Percentiles rank a stretch among this genome's conserved stretches.
These are phyloP conservation scores for Bacillus rossius DNA, from an alignment of 1,140 invertebrate species.

Conservation along the genomic window DNA sequence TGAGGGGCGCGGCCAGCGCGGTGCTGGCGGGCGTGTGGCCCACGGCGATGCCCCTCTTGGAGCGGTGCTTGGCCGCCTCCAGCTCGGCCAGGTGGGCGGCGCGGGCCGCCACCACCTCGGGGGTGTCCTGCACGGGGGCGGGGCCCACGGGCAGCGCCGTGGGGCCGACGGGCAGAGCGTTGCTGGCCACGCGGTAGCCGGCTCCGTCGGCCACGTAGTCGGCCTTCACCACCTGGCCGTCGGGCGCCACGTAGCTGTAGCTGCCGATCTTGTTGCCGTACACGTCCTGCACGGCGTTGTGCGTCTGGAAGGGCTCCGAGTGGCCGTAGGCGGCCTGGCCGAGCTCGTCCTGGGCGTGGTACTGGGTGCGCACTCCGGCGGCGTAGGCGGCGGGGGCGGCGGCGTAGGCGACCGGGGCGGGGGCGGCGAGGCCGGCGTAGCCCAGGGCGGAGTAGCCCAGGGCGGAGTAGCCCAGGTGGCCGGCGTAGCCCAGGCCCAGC, in stretches of 20 bases:
- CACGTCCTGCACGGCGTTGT: constrained; percentile 47
- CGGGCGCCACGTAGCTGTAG: constrained; percentile 50
- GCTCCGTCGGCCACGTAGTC: constrained; percentile 44
- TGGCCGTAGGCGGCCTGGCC: constrained; percentile 51
- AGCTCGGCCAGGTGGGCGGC: constrained; percentile 26
- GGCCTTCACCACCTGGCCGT: constrained; percentile 46
- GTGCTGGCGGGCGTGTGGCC: constrained; percentile 7
- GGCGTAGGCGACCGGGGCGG: background rate
- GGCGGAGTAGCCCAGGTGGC: background rate
- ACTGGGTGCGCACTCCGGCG: constrained; percentile 21
- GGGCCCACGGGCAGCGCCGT: constrained; percentile 2
- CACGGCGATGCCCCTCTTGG: background rate
- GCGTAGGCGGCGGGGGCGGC: background rate
- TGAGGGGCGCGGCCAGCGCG: constrained; percentile 2
- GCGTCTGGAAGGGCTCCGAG: constrained; percentile 47
- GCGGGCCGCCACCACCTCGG: constrained; percentile 31
- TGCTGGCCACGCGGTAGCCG: constrained; percentile 50
- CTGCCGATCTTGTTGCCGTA: constrained; percentile 49
- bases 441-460: background rate
- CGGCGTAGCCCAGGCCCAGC: background rate
- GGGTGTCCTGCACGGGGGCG: constrained; percentile 16
- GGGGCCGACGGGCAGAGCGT: constrained; percentile 39
- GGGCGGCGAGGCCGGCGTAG: background rate
- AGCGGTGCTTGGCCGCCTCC: background rate
- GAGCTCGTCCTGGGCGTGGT: constrained; percentile 51